These are phyloP conservation scores for Scelioninae gen. 1 DNA, from an alignment of 2,888 invertebrate species.

Conservation along the genomic window DNA sequence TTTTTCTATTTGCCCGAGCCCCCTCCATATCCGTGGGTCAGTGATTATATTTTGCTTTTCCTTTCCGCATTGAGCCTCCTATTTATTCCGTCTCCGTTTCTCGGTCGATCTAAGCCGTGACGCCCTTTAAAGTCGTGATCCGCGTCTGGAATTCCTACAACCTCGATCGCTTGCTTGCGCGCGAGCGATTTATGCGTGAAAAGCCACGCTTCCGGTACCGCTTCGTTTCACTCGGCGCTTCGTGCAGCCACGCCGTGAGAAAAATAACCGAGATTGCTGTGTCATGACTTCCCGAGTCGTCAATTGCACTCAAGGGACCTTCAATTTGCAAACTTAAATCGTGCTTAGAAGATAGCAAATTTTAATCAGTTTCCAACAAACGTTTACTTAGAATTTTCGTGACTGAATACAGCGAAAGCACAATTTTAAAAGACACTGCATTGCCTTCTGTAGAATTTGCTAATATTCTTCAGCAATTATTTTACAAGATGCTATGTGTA, in stretches of 20 bases:
- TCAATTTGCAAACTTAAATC: constrained; percentile 32
- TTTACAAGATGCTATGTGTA: too few species aligned
- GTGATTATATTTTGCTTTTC: constrained; percentile 60
- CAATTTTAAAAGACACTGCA: too few species aligned
- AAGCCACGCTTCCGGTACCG: constrained; percentile 52
- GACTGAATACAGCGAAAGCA: too few species aligned
- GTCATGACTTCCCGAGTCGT: too few species aligned
- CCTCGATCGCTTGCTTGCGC: constrained; percentile 38
- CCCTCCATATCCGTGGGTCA: constrained; percentile 26
- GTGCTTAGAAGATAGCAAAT: too few species aligned
- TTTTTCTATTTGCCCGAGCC: constrained; percentile 17
- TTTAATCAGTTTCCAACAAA: too few species aligned
- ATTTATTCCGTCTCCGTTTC: constrained; percentile 51
- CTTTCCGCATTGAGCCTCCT: constrained; percentile 43
- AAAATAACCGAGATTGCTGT: too few species aligned
- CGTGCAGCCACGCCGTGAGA: constrained; percentile 57
- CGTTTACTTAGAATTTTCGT: too few species aligned
- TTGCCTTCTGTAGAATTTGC: too few species aligned
- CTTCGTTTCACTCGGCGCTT: constrained; percentile 27
- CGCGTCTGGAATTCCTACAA: constrained; percentile 50
- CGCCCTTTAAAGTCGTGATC: constrained; percentile 64
- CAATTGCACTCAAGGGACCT: constrained; percentile 34
- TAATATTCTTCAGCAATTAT: too few species aligned
- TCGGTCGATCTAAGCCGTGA: constrained; percentile 24
- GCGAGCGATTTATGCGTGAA: constrained; percentile 63